Percentiles rank a stretch among this genome's conserved stretches.
These are phyloP conservation scores for Rhineura floridana DNA, from an alignment of 2,113 vertebrate genomes.

Conservation along the genomic window DNA sequence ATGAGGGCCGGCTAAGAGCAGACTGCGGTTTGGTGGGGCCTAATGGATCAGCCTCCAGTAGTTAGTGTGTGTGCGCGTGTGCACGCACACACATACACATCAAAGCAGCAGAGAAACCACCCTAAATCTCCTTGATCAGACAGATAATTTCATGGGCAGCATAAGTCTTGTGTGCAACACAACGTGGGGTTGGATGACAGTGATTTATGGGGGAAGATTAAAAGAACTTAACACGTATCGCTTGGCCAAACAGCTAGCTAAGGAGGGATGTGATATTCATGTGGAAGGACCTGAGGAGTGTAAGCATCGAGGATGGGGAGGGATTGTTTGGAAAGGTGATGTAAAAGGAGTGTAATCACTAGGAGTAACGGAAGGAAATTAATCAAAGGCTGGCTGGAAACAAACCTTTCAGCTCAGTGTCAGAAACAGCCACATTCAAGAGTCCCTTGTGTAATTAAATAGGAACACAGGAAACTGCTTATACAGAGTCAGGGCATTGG, in stretches of 20 bases:
- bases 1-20: too few species aligned
- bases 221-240: constrained; percentile 2
- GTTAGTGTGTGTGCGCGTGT: not conserved
- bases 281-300: not conserved
- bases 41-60: too few species aligned
- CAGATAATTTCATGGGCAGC: not conserved
- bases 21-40: too few species aligned
- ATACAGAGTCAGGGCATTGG: too few species aligned
- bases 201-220: constrained; percentile 14
- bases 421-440: not conserved
- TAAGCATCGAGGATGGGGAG: rapidly evolving
- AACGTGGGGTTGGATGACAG: not conserved
- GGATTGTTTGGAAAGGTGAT: not conserved
- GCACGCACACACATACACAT: not conserved
- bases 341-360: not conserved
- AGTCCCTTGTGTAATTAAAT: not conserved
- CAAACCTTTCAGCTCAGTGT: not conserved
- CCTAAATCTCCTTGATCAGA: constrained; percentile 39
- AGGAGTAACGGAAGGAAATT: not conserved
- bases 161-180: not conserved
- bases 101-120: constrained; percentile 42
- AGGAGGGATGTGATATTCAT: rapidly evolving
- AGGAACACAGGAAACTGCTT: too few species aligned
- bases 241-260: not conserved
- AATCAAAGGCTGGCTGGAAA: not conserved